These are phyloP conservation scores for Belgica antarctica DNA, from an alignment of 2,888 invertebrate species.

Conservation along the genomic window DNA sequence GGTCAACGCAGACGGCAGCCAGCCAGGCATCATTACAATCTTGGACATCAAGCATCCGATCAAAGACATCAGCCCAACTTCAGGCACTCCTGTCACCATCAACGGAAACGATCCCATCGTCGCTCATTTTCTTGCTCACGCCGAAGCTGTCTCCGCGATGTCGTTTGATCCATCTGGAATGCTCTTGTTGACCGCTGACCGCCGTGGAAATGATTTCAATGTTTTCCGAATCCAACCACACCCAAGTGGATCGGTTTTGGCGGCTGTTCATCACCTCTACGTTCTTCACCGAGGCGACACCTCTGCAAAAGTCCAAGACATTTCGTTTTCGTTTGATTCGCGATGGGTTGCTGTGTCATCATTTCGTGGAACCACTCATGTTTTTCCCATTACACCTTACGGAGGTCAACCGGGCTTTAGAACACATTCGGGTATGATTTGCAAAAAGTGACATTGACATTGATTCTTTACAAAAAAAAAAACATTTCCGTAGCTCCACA, in stretches of 20 bases:
- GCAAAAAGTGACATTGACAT: neutral
- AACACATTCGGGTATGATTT: conserved; percentile 64
- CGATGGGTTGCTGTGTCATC: conserved; percentile 97
- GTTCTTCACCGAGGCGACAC: conserved; percentile 94
- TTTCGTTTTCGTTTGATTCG: conserved; percentile 86
- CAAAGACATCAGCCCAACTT: conserved; percentile 53
- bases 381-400: conserved; percentile 95
- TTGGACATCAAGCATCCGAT: conserved; percentile 68
- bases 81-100: conserved; percentile 50
- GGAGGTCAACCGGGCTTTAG: conserved; percentile 88
- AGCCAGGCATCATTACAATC: conserved; percentile 86
- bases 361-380: conserved; percentile 93
- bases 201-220: conserved; percentile 92
- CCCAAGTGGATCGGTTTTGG: conserved; percentile 79
- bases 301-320: conserved; percentile 90
- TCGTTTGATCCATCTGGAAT: conserved; percentile 89
- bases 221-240: conserved; percentile 93
- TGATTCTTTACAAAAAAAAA: neutral
- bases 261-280: conserved; percentile 92
- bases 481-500: conserved; percentile 70
- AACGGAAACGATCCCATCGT: conserved; percentile 69
- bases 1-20: conserved; percentile 63
- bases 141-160: conserved; percentile 83
- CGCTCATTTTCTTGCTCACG: conserved; percentile 85
- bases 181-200: conserved; percentile 85